Evolutionary conservation across 2,888 invertebrate genomes (phyloP).

Genomic region (Limulus polyphemus): DNA sequence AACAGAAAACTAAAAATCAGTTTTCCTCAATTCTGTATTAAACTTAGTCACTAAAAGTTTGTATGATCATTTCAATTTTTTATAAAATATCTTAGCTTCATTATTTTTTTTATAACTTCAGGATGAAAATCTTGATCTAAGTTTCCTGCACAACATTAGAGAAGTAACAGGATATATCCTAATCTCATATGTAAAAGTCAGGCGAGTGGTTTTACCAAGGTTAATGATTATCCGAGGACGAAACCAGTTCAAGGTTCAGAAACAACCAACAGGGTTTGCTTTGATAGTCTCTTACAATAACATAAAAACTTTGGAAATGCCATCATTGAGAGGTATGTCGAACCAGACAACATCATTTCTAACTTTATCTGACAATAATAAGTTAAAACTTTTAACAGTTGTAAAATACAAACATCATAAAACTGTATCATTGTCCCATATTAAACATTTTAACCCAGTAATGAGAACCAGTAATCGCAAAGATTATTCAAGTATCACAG

Average conservation of each 20-base stretch:
- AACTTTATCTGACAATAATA: no score
- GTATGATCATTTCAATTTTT: no score
- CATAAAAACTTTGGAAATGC: conserved; percentile 73
- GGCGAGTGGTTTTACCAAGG: conserved; percentile 66
- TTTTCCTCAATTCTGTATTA: no score
- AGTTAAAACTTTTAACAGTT: no score
- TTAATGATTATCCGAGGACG: conserved; percentile 88
- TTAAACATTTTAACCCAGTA: no score
- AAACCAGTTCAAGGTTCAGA: conserved; percentile 71
- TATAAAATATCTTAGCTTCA: not conserved
- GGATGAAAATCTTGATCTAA: conserved; percentile 65
- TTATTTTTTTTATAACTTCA: conserved; percentile 12
- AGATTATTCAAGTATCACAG: no score
- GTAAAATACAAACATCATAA: no score
- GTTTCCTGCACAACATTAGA: conserved; percentile 79
- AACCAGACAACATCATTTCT: no score
- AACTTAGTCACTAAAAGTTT: no score
- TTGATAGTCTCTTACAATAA: conserved; percentile 74
- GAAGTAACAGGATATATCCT: conserved; percentile 91
- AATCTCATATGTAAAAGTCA: conserved; percentile 81
- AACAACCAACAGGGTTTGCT: conserved; percentile 67
- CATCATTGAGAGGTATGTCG: conserved; percentile 54
- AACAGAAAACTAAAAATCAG: no score
- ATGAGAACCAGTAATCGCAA: no score
- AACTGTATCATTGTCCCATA: no score